Percentiles rank a stretch among this genome's conserved stretches.
These are phyloP conservation scores for Diploptera punctata DNA, from an alignment of 2,888 invertebrate species.

Conservation along the genomic window DNA sequence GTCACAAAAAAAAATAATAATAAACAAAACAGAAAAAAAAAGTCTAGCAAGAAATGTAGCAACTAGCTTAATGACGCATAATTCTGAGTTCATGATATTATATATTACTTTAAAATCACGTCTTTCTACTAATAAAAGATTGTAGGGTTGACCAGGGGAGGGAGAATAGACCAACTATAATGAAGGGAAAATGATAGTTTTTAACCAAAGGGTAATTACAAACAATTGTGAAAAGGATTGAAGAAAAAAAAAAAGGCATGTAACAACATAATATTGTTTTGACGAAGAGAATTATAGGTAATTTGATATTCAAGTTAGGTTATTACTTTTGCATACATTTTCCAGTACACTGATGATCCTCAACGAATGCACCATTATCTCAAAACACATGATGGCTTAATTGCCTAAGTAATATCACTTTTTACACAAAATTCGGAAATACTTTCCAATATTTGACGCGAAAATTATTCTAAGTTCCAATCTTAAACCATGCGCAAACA, in stretches of 20 bases:
- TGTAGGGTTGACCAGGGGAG: conserved; percentile 25
- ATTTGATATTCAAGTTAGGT: not conserved
- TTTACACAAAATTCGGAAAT: too few relatives aligned
- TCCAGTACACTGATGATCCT: too few relatives aligned
- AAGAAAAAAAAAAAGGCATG: conserved; percentile 13
- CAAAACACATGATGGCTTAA: too few relatives aligned
- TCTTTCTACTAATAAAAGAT: conserved; percentile 34
- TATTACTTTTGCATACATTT: not conserved
- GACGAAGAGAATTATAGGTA: not conserved
- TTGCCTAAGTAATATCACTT: too few relatives aligned
- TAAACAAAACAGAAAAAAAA: conserved; percentile 28
- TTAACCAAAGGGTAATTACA: conserved; percentile 11
- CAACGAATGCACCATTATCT: too few relatives aligned
- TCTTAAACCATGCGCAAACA: too few relatives aligned
- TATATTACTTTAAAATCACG: conserved; percentile 34
- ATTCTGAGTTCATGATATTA: conserved; percentile 39
- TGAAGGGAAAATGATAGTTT: conserved; percentile 24
- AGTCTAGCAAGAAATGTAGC: conserved; percentile 35
- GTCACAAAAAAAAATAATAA: conserved; percentile 7
- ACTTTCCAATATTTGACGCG: too few relatives aligned
- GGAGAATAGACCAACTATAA: conserved; percentile 19
- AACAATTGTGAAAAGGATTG: conserved; percentile 25
- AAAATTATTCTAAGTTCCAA: too few relatives aligned
- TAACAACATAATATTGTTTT: conserved; percentile 5
- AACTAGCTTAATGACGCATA: conserved; percentile 39